Evolutionary conservation across 2,797 vertebrate genomes (phyloP).

Genomic region (Chelonia mydas): DNA sequence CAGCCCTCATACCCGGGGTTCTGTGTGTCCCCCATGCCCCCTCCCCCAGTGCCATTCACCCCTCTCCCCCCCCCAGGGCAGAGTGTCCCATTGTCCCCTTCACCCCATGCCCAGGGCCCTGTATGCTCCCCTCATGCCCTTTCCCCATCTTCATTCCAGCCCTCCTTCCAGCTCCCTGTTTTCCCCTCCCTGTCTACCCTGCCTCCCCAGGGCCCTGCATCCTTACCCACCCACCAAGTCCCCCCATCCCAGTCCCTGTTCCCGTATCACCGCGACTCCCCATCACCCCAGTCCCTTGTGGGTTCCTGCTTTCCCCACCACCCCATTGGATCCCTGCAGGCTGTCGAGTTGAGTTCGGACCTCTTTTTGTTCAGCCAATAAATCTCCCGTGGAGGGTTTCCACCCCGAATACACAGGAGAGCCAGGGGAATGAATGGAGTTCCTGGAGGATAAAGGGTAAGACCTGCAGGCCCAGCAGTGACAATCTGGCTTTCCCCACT

Average conservation of each 20-base stretch:
- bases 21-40: no score
- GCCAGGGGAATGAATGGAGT: background rate
- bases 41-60: no score
- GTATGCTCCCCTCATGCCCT: accelerated
- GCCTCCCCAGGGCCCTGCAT: background rate
- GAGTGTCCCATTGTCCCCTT: background rate
- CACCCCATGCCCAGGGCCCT: accelerated
- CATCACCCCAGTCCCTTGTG: background rate
- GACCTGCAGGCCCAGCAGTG: background rate
- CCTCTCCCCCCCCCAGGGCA: no score
- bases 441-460: background rate
- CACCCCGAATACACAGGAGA: background rate
- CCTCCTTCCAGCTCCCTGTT: background rate
- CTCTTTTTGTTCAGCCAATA: background rate
- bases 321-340: background rate
- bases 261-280: background rate
- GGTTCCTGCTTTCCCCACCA: background rate
- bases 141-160: background rate
- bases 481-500: background rate
- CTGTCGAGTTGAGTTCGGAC: background rate
- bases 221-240: background rate
- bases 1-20: no score
- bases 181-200: background rate
- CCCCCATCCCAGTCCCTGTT: background rate
- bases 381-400: background rate